A percentile compares a stretch with the other conserved stretches of the same genome.
Conservation (phyloP, 2,888 invertebrate species). For the Tetrapedia diversipes region DNA sequence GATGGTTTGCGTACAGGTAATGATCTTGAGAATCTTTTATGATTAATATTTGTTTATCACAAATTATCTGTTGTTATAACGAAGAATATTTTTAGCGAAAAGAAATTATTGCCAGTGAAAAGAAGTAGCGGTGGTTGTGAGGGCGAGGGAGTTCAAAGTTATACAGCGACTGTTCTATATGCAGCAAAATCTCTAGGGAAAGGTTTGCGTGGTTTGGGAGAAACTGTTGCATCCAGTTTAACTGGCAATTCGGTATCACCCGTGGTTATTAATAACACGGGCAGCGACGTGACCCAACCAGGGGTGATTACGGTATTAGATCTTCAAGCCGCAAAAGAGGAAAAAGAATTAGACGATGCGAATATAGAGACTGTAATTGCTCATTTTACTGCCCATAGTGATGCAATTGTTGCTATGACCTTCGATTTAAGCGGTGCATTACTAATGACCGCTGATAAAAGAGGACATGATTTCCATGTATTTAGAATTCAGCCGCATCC, state of each 20-base stretch:
- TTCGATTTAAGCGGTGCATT: slow-evolving; percentile 96
- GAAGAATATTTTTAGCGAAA: slow-evolving; percentile 88
- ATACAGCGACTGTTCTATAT: slow-evolving; percentile 96
- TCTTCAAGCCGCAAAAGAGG: slow-evolving; percentile 88
- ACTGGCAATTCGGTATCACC: slow-evolving; percentile 84
- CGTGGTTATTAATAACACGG: slow-evolving; percentile 68
- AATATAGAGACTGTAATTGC: slow-evolving; percentile 91
- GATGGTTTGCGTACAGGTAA: slow-evolving; percentile 89
- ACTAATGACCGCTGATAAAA: slow-evolving; percentile 94
- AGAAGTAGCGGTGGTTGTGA: slow-evolving; percentile 93
- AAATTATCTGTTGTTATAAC: slow-evolving; percentile 60
- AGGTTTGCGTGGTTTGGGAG: slow-evolving; percentile 94
- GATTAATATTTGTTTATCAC: neutral
- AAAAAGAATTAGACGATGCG: slow-evolving; percentile 85
- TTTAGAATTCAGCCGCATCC: slow-evolving; percentile 97
- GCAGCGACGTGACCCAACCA: slow-evolving; percentile 88
- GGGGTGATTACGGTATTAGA: slow-evolving; percentile 96
- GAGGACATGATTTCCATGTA: slow-evolving; percentile 98
- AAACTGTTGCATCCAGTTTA: slow-evolving; percentile 95
- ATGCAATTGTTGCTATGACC: slow-evolving; percentile 93
- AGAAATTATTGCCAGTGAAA: slow-evolving; percentile 90
- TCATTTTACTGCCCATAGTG: slow-evolving; percentile 94
- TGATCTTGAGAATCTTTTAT: neutral
- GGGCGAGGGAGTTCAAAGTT: slow-evolving; percentile 93
- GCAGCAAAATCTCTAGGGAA: slow-evolving; percentile 97